Evolutionary conservation across 2,888 invertebrate genomes (phyloP).

Genomic region (Xestia ashworthii): DNA sequence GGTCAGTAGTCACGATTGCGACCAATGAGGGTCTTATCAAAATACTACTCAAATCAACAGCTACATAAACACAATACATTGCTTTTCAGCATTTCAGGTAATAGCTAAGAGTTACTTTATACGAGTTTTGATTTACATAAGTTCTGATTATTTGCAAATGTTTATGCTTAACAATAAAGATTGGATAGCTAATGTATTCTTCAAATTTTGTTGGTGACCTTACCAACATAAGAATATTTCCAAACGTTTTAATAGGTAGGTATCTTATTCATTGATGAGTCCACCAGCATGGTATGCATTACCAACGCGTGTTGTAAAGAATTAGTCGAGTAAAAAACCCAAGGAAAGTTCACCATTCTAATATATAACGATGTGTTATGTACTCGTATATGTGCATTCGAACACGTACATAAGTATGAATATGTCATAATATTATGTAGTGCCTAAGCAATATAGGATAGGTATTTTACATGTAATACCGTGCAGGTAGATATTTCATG

Average conservation of each 20-base stretch:
- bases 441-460: not conserved
- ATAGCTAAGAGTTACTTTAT: not conserved
- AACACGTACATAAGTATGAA: slow-evolving; percentile 19
- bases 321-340: slow-evolving; percentile 25
- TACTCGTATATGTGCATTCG: not conserved
- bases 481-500: not conserved
- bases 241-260: not conserved
- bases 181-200: not conserved
- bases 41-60: too few species aligned
- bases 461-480: slow-evolving; percentile 14
- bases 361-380: not conserved
- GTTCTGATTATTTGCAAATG: not conserved
- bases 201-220: not conserved
- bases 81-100: not conserved
- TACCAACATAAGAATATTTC: not conserved
- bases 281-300: not conserved
- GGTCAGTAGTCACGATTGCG: too few species aligned
- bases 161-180: not conserved
- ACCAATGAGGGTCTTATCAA: too few species aligned
- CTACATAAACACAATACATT: too few species aligned
- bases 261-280: not conserved
- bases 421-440: slow-evolving; percentile 34
- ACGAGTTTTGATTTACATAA: not conserved
- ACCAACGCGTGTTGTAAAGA: not conserved
- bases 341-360: not conserved